Base-by-base conservation (phyloP, 2,797 vertebrate species). In the Labeo calbasu region DNA sequence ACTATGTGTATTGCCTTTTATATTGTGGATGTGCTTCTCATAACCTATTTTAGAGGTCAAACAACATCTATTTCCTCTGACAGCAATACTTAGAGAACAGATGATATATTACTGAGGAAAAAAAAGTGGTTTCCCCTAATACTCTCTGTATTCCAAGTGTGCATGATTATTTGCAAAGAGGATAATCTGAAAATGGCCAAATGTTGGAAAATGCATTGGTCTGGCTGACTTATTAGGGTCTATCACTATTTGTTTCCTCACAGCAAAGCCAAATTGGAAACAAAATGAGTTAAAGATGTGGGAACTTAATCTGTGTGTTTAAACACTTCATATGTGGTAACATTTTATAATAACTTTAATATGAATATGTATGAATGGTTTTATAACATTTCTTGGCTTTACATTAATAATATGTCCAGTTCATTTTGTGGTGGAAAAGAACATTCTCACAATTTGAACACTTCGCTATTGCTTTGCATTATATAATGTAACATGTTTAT, bases 221-320 rank as follows among this genome's bases (percentile, higher is more conserved):
- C 32, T n/a, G 72, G 28, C 51, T 36, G 25, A 53, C 48, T 55
- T 36, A 55, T 36, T 17, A 14, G 28, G 13, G 23, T 75, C 51
- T 76, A 51, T 55, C 28, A 55, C 32, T 75, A 5, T 36, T 55
- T 76, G 51, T 57, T 57, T 76, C 51, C 51, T 76, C 28, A 15
- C 32, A 40, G 32, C 73, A 57, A 57, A 43, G 2, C 17, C 46
- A 65, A 79, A n/a, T 4, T 53, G 6, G 32, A 55, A 55, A 51
- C 25, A 65, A 79, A 68, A 80, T 69, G 5, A 53, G 14, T 43
- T 68, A 40, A 80, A 40, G 32, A 69, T 69, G 63, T 55, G 63
- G 19, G 11, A n/a, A 23, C 10, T 10, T 3, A 25, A 73, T 7
- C 7, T 32, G 17, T 36, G 32, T 75, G 50, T 75, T 55, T 55